Evolutionary conservation across 2,888 invertebrate genomes (phyloP), one percentile per base, ranked within the genome.

Genomic region (Sthenelais limicola): DNA sequence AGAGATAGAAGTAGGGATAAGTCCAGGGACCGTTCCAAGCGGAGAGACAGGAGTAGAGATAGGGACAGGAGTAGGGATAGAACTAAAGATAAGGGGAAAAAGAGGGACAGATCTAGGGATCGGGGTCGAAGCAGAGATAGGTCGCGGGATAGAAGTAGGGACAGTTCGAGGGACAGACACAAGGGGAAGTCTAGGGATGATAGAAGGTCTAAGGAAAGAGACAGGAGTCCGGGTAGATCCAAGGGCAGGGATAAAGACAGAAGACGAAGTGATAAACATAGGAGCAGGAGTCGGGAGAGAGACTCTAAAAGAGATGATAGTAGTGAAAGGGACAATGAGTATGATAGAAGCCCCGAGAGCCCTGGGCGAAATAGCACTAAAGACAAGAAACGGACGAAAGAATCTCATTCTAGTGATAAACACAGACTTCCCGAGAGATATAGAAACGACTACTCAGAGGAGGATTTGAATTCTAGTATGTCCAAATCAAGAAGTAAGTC

Each of bases 21-120:
- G 30, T 33, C 28, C 26, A 70, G 47, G 48, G 67, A 26, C 30
- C 28, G 71, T 48, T 68, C 47, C 30, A 30, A 18, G 68, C 24
- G 43, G 38, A 56, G 73, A 52, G 54, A 66, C 15, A 49, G 62
- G 12, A 71, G 74, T 54, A 43, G 67, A 26, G 54, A 28, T 18
- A 48, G 69, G 35, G 62, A 66, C 21, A 74, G 56, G 47, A 58
- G 24, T 24, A 56, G 48, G 38, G 68, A 68, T n/a, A 49, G 68
- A 30, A n/a, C 33, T 15, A 58, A 33, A 51, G 67, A 66, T 28
- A 33, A 54, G 18, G 51, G 51, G 12, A 62, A 33, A 47, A 56
- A 52, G 7, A 73, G 62, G 21, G 52, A 52, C 52, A 52, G 52
- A 43, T 18, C 18, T 28, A 47, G 62, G n/a, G 38, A 35, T 43